Evolutionary conservation across 2,888 invertebrate genomes (phyloP).

Genomic region (Alitta virens): DNA sequence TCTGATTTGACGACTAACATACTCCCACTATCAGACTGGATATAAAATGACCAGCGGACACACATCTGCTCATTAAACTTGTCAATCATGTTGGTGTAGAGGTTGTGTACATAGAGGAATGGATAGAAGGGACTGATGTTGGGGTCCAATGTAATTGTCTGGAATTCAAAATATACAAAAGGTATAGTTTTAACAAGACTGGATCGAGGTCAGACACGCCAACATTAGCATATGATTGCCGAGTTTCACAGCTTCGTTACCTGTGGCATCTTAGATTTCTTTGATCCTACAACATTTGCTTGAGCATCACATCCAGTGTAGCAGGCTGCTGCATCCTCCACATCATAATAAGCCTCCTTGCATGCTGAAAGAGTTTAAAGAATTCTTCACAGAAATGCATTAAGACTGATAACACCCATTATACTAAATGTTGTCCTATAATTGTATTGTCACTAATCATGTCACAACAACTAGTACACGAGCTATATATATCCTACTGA

Average conservation of each 20-base stretch:
- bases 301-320: constrained; percentile 13
- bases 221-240: no score
- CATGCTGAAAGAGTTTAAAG: no score
- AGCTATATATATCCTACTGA: no score
- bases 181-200: no score
- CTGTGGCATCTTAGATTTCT: no score
- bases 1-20: constrained; percentile 47
- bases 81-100: constrained; percentile 49
- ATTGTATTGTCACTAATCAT: no score
- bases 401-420: no score
- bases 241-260: no score
- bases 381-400: no score
- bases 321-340: constrained; percentile 11
- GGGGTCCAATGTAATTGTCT: constrained; percentile 2
- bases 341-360: constrained; percentile 12
- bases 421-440: no score
- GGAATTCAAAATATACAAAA: neutral
- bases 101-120: constrained; percentile 45
- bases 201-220: no score
- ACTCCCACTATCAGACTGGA: constrained; percentile 42
- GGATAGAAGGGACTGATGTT: constrained; percentile 35
- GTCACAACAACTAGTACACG: no score
- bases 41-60: constrained; percentile 49
- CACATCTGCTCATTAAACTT: constrained; percentile 41
- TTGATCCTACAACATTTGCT: neutral